Percentiles rank a stretch among this genome's conserved stretches.
Evolutionary conservation across 2,888 invertebrate genomes (phyloP).

Genomic region (Drosophila seclusa): DNA sequence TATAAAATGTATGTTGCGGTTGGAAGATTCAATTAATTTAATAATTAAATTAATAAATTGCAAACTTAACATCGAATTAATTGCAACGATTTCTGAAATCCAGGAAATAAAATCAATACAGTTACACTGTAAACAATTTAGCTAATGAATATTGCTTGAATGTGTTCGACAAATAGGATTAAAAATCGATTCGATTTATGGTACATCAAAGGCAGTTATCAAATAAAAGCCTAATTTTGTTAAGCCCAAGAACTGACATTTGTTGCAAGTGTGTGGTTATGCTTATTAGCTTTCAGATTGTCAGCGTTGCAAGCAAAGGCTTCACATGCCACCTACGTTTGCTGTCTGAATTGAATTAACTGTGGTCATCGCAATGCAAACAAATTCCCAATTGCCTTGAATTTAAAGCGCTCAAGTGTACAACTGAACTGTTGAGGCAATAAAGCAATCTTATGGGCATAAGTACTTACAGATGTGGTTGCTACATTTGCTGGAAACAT

Average conservation of each 20-base stretch:
- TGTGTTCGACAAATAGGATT: background rate
- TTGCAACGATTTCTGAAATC: background rate
- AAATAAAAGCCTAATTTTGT: background rate
- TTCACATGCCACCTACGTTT: background rate
- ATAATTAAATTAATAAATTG: too few relatives aligned
- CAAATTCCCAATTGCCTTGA: background rate
- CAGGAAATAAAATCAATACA: background rate
- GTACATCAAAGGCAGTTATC: background rate
- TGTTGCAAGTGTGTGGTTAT: background rate
- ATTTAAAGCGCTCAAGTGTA: slow-evolving; percentile 2
- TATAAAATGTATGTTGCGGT: too few relatives aligned
- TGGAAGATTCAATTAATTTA: too few relatives aligned
- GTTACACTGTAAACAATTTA: background rate
- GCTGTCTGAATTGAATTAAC: background rate
- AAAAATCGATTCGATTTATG: background rate
- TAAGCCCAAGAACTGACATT: background rate
- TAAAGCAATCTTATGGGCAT: slow-evolving; percentile 5
- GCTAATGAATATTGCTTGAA: background rate
- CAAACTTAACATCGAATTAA: background rate
- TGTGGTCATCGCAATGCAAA: background rate
- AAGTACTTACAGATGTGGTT: slow-evolving; percentile 4
- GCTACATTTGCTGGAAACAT: background rate
- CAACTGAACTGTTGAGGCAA: background rate
- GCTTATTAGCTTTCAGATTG: background rate
- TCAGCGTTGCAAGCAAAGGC: background rate